Conservation (phyloP, 2,888 invertebrate species). For the Anthophora plumipes region DNA sequence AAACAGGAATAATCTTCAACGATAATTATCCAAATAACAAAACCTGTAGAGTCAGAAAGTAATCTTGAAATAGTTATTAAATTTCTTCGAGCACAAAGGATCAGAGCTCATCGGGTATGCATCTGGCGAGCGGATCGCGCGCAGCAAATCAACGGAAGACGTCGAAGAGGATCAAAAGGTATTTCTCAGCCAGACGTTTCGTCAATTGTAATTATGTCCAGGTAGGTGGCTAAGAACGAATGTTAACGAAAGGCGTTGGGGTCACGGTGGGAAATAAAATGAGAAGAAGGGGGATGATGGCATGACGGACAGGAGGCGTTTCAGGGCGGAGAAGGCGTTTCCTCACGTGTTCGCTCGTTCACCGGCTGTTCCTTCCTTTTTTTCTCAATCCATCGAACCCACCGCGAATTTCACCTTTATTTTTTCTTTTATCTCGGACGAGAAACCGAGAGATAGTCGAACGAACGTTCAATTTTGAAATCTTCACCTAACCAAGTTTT, state of each 20-base stretch:
- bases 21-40: background rate
- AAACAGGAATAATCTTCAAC: no score
- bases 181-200: constrained; percentile 68
- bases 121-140: background rate
- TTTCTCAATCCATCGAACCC: constrained; percentile 46
- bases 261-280: constrained; percentile 74
- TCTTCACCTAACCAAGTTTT: background rate
- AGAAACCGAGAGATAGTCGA: constrained; percentile 28
- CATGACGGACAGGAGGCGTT: constrained; percentile 82
- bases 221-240: constrained; percentile 67
- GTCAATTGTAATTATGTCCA: constrained; percentile 78
- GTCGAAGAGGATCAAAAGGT: constrained; percentile 31
- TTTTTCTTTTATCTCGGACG: background rate
- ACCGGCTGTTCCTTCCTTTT: constrained; percentile 71
- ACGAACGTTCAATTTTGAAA: background rate
- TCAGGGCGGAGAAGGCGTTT: constrained; percentile 77
- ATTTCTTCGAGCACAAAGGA: background rate
- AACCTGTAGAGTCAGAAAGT: background rate
- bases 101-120: background rate
- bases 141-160: background rate
- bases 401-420: constrained; percentile 8
- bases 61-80: background rate
- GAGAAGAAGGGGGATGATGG: constrained; percentile 74
- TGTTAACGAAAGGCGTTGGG: constrained; percentile 61
- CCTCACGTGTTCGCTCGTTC: constrained; percentile 69